Evolutionary conservation across 53 echinoderm and acorn worm species (phyloP), one percentile per base, ranked within the genome.

Genomic region (Zoroaster sp.): DNA sequence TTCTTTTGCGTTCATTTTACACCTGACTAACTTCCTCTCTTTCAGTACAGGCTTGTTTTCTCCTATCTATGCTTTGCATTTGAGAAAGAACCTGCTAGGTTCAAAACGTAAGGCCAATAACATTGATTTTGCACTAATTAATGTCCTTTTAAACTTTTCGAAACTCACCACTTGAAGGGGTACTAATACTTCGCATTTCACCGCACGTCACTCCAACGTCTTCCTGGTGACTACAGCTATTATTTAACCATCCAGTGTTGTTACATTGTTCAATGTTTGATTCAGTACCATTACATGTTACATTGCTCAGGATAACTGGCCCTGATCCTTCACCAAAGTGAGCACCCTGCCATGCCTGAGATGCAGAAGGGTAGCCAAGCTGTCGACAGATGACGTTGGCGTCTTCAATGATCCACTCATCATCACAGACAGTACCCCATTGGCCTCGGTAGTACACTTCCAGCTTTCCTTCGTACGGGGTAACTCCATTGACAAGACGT

Each of bases 301-400:
- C 80, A 36, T 72, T 38, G 46, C 67, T 44, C n/a, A 91, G 59
- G 30, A 72, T 12, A 42, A 79, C 59, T 33, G 47, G 77, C 37
- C 90, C 90, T 20, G 74, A 47, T 1, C 91, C 91, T 41, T 59
- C 42, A 0, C 91, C 91, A 34, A 91, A 91, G 53, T 39, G 71
- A 35, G 79, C 87, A 35, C 63, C 36, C 13, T 70, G 34, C 25
- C 40, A 28, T 10, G 87, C 87, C 40, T 71, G 40, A 6, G 72
- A 28, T 2, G 87, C 91, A n/a, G 87, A 75, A 20, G 55, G 69
- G 69, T n/a, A n/a, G n/a, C n/a, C n/a, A n/a, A n/a, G n/a, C n/a
- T n/a, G n/a, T n/a, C n/a, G n/a, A 17, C 59, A 35, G 36, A 35
- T 35, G 7, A 35, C 35, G 15, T 35, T 69, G 32, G 69, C 69